phyloP scores from a whole-genome alignment of 2,888 invertebrate species.

The Deroplatys truncata region DNA sequence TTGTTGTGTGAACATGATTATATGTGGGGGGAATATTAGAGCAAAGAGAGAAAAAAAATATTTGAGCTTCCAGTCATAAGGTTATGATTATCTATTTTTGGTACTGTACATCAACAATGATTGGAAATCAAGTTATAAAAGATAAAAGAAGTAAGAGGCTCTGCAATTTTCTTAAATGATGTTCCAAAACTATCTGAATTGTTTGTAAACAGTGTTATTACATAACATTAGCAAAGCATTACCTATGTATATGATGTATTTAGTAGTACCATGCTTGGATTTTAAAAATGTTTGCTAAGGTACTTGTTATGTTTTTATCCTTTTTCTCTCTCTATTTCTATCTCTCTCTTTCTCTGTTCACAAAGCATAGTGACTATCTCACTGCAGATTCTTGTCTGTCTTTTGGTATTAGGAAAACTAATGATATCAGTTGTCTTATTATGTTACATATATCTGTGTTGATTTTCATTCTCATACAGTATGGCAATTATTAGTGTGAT shows the following conservation, averaged over 20 bases:
- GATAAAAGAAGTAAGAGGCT: neutral
- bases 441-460: no score
- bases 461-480: no score
- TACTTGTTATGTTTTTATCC: neutral
- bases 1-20: slow-evolving; percentile 8
- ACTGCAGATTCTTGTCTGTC: neutral
- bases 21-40: slow-evolving; percentile 22
- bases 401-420: no score
- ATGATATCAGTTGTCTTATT: no score
- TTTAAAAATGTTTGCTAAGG: neutral
- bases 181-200: neutral
- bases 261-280: neutral
- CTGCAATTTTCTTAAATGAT: neutral
- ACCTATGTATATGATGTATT: neutral
- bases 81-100: slow-evolving; percentile 29
- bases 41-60: slow-evolving; percentile 7
- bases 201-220: neutral
- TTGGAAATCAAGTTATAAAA: slow-evolving; percentile 18
- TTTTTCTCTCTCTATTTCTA: neutral
- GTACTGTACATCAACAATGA: slow-evolving; percentile 28
- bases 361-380: neutral
- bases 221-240: neutral
- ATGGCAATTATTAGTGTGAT: no score
- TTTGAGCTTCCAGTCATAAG: slow-evolving; percentile 31
- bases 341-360: neutral